These are phyloP conservation scores for Leptinotarsa tumamoca DNA, from an alignment of 2,888 invertebrate species.

Conservation along the genomic window DNA sequence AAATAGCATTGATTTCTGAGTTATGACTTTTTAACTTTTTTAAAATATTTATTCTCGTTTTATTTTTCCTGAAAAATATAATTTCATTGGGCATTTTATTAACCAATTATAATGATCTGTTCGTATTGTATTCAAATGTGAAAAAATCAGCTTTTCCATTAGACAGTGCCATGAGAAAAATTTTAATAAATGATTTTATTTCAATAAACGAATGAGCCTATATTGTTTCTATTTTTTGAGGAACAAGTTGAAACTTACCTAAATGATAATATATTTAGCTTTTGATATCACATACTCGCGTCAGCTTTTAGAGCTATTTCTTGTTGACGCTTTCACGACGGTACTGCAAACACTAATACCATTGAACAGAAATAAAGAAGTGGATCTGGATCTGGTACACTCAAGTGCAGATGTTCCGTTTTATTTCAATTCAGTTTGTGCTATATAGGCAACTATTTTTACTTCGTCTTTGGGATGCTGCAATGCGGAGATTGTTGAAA, in stretches of 20 bases:
- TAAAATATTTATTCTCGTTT: too few species aligned
- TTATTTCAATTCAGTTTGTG: not conserved
- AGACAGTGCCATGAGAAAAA: too few species aligned
- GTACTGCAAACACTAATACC: not conserved
- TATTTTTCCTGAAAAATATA: too few species aligned
- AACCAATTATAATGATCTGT: too few species aligned
- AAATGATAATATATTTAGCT: not conserved
- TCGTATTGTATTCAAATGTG: too few species aligned
- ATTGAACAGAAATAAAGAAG: not conserved
- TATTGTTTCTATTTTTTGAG: too few species aligned
- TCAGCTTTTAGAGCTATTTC: not conserved
- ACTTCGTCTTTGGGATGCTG: conserved; percentile 2
- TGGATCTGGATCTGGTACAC: not conserved
- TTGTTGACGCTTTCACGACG: not conserved
- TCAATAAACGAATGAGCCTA: too few species aligned
- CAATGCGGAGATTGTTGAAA: not conserved
- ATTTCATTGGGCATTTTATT: too few species aligned
- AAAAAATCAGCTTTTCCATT: too few species aligned
- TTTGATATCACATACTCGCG: conserved; percentile 12
- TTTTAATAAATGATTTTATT: too few species aligned
- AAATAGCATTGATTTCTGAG: too few species aligned
- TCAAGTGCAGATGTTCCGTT: not conserved
- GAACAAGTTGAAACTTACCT: not conserved
- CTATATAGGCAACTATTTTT: conserved; percentile 14
- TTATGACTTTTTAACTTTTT: too few species aligned